These are phyloP conservation scores for Ptychoptera contaminata DNA, from an alignment of 2,888 invertebrate genomes.

Conservation along the genomic window DNA sequence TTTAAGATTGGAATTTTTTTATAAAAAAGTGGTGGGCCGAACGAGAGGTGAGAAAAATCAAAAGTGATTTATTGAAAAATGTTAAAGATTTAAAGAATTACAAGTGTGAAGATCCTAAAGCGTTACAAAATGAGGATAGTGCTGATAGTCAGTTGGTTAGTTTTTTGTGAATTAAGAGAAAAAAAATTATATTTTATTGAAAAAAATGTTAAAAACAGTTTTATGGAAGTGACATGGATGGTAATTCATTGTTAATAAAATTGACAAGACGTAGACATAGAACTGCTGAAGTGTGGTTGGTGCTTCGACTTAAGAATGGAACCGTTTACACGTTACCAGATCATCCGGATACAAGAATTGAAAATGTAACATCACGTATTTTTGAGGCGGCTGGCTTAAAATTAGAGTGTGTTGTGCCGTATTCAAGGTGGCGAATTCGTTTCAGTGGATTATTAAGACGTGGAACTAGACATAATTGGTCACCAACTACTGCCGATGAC, in stretches of 20 bases:
- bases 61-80: slow-evolving; percentile 10
- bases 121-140: slow-evolving; percentile 19
- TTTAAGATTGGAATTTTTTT: slow-evolving; percentile 34
- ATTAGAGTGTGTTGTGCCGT: slow-evolving; percentile 44
- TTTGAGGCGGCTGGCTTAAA: slow-evolving; percentile 45
- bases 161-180: background rate
- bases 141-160: slow-evolving; percentile 23
- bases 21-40: slow-evolving; percentile 32
- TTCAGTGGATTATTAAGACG: slow-evolving; percentile 53
- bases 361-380: slow-evolving; percentile 28
- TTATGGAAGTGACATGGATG: slow-evolving; percentile 39
- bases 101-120: slow-evolving; percentile 22
- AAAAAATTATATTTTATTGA: background rate
- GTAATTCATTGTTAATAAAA: slow-evolving; percentile 36
- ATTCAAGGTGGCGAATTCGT: slow-evolving; percentile 42
- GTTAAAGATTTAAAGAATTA: slow-evolving; percentile 14
- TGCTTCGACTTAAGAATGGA: slow-evolving; percentile 31
- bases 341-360: slow-evolving; percentile 36
- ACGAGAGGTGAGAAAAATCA: slow-evolving; percentile 30
- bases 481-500: slow-evolving; percentile 19
- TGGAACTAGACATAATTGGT: slow-evolving; percentile 22
- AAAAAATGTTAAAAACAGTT: slow-evolving; percentile 18
- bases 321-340: slow-evolving; percentile 34
- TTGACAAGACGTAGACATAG: slow-evolving; percentile 36
- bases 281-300: slow-evolving; percentile 39